A percentile compares a stretch with the other conserved stretches of the same genome.
Evolutionary conservation across 2,113 vertebrate species (phyloP).

Genomic region (Calypte anna): DNA sequence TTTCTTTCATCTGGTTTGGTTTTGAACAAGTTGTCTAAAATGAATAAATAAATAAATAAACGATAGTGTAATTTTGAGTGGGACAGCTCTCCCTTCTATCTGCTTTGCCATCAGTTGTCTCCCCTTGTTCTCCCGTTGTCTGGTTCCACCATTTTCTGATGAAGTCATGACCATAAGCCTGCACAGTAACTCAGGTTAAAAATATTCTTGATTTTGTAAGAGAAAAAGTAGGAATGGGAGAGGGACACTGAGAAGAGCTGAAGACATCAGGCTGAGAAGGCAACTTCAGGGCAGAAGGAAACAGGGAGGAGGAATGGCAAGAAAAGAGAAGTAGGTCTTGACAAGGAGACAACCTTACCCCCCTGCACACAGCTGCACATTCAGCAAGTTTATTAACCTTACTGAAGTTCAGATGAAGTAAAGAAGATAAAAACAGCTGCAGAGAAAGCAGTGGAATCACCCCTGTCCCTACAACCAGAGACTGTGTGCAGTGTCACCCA

Average conservation of each 20-base stretch:
- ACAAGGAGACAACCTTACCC: background rate
- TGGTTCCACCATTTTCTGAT: background rate
- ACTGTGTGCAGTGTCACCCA: rapidly evolving
- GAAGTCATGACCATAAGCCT: background rate
- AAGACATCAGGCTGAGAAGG: background rate
- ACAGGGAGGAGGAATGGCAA: background rate
- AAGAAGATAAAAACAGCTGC: background rate
- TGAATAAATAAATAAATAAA: background rate
- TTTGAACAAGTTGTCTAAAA: background rate
- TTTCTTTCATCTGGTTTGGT: background rate
- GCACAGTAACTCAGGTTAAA: background rate
- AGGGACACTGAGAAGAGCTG: background rate
- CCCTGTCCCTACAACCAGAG: background rate
- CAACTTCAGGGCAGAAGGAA: background rate
- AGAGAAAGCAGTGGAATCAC: background rate
- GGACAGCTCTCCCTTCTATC: background rate
- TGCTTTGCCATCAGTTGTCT: background rate
- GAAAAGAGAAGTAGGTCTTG: background rate
- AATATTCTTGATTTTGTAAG: background rate
- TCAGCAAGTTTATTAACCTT: background rate
- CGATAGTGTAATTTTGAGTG: background rate
- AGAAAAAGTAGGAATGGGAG: background rate
- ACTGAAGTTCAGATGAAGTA: background rate
- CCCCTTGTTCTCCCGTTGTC: background rate
- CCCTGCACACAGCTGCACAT: background rate